A percentile compares a stretch with the other conserved stretches of the same genome.
Evolutionary conservation across 2,888 invertebrate genomes (phyloP).

Genomic region (Epiblema foenella): DNA sequence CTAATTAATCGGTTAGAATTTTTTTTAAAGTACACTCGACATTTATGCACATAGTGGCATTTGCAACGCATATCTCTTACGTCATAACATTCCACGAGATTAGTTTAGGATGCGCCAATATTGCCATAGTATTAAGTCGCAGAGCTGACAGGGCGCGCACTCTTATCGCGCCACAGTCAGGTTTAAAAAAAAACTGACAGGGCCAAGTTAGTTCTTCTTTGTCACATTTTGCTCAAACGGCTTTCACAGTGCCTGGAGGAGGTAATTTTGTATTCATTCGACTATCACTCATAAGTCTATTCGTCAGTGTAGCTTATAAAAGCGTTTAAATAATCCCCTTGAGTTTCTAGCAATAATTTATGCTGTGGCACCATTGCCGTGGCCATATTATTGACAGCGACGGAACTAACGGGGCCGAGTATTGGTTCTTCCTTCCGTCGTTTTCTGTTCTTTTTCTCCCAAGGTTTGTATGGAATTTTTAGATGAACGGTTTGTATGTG

Average conservation of each 20-base stretch:
- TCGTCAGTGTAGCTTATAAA: constrained; percentile 71
- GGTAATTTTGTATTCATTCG: neutral
- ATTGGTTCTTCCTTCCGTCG: constrained; percentile 54
- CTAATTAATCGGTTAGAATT: too few species aligned
- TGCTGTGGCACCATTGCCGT: constrained; percentile 47
- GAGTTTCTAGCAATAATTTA: constrained; percentile 63
- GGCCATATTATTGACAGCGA: constrained; percentile 31
- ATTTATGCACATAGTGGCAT: too few species aligned
- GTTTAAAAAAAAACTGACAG: too few species aligned
- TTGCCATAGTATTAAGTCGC: constrained; percentile 33
- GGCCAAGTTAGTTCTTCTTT: constrained; percentile 51
- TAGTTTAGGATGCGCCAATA: constrained; percentile 53
- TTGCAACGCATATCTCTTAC: too few species aligned
- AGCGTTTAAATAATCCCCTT: constrained; percentile 69
- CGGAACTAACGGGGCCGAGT: constrained; percentile 45
- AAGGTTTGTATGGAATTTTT: constrained; percentile 80
- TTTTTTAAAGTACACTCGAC: too few species aligned
- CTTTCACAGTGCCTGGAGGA: neutral
- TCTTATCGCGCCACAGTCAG: too few species aligned
- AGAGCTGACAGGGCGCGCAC: constrained; percentile 44
- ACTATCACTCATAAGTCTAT: constrained; percentile 33
- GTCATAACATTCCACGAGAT: too few species aligned
- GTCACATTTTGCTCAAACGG: constrained; percentile 58
- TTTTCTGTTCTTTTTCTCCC: constrained; percentile 80
- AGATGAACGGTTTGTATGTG: constrained; percentile 81